phyloP scores from a whole-genome alignment of 1,140 invertebrate genomes.

The Brachionus calyciflorus region DNA sequence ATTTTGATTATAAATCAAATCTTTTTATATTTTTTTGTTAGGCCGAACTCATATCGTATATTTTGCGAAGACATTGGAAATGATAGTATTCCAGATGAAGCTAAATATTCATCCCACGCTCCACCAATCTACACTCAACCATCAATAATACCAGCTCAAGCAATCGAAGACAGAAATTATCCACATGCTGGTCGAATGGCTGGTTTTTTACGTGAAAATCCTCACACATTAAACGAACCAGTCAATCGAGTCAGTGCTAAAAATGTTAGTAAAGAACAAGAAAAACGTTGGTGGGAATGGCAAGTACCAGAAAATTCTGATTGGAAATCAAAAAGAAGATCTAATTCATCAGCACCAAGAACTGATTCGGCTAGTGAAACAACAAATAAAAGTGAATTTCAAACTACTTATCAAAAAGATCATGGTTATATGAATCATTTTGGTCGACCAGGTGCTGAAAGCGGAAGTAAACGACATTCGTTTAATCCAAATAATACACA shows the following conservation, averaged over 20 bases:
- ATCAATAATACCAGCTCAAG: constrained; percentile 30
- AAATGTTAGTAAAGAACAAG: constrained; percentile 29
- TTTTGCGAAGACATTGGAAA: constrained; percentile 40
- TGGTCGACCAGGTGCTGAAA: not conserved
- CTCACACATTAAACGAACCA: constrained; percentile 34
- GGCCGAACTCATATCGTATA: constrained; percentile 32
- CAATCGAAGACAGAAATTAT: constrained; percentile 1
- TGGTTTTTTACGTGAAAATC: constrained; percentile 31
- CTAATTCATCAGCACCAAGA: not conserved
- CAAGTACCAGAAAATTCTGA: not conserved
- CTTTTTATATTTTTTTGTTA: not conserved
- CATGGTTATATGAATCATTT: constrained; percentile 29
- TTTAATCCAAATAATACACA: constrained; percentile 25
- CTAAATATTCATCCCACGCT: not conserved
- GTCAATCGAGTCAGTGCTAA: constrained; percentile 23
- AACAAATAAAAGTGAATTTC: constrained; percentile 33
- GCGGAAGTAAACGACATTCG: not conserved
- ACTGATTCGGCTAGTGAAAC: constrained; percentile 1
- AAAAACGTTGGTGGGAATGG: constrained; percentile 47
- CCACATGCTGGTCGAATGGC: constrained; percentile 28
- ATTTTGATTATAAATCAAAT: not conserved
- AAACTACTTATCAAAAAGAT: constrained; percentile 44
- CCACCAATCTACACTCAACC: constrained; percentile 39
- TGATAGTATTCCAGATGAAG: not conserved
- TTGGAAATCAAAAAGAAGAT: constrained; percentile 5